Evolutionary conservation across 2,113 vertebrate genomes (phyloP).

Genomic region (Brevimyrus niger): DNA sequence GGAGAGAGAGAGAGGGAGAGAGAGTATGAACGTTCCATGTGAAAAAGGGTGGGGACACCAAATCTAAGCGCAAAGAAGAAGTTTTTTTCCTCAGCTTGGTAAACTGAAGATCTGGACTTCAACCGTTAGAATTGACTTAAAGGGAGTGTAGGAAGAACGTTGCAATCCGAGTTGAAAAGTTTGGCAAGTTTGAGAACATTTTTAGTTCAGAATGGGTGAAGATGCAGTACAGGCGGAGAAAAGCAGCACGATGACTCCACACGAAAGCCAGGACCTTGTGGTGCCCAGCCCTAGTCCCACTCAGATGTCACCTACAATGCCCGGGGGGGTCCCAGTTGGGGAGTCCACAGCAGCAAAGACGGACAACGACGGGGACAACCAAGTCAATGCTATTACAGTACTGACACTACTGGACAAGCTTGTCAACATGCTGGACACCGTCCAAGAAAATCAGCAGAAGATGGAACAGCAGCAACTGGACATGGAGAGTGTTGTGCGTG

Average conservation of each 20-base stretch:
- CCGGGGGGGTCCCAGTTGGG: conserved; percentile 13
- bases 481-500: conserved; percentile 78
- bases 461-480: conserved; percentile 83
- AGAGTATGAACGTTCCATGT: conserved; percentile 4
- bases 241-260: conserved; percentile 48
- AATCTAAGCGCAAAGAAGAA: background rate
- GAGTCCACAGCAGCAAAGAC: conserved; percentile 10
- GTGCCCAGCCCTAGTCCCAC: conserved; percentile 54
- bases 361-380: conserved; percentile 43
- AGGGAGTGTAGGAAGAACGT: conserved; percentile 9
- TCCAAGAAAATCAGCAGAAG: conserved; percentile 83
- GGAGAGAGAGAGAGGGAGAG: background rate
- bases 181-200: conserved; percentile 14
- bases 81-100: background rate
- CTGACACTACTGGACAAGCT: conserved; percentile 88
- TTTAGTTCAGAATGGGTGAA: conserved; percentile 60
- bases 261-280: conserved; percentile 60
- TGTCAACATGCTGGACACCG: conserved; percentile 82
- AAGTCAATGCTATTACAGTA: conserved; percentile 89
- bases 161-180: conserved; percentile 11
- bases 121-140: conserved; percentile 18
- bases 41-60: conserved; percentile 27
- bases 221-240: conserved; percentile 55
- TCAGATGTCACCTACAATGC: conserved; percentile 46
- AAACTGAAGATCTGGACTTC: background rate